Conservation (phyloP, 2,888 invertebrate species). For the Tubiluchus corallicola region DNA sequence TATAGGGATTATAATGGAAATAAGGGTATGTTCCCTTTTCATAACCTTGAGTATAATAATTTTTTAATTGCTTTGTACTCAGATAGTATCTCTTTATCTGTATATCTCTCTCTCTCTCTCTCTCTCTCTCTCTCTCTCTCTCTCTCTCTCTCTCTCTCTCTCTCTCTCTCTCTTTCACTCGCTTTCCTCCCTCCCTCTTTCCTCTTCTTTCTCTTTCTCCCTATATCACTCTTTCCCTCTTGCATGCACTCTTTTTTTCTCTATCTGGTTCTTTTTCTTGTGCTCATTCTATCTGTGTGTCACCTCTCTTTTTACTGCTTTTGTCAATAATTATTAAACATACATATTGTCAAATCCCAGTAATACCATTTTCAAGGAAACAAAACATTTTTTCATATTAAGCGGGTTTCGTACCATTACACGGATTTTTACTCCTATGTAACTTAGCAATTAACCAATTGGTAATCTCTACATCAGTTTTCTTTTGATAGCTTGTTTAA, state of each 20-base stretch:
- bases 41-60: too few species aligned
- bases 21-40: too few species aligned
- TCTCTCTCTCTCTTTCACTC: constrained; percentile 5
- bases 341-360: not conserved
- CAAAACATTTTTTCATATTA: too few species aligned
- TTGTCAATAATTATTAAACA: not conserved
- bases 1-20: too few species aligned
- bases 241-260: constrained; percentile 5
- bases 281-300: constrained; percentile 5
- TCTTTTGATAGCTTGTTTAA: too few species aligned
- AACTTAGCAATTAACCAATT: too few species aligned
- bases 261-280: constrained; percentile 3
- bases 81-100: constrained; percentile 5
- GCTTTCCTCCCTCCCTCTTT: not conserved
- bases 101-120: constrained; percentile 7
- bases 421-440: too few species aligned
- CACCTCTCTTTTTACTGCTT: not conserved
- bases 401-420: too few species aligned
- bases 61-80: not conserved
- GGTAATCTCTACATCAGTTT: too few species aligned
- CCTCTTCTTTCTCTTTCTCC: constrained; percentile 1
- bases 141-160: constrained; percentile 7
- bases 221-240: constrained; percentile 5
- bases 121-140: constrained; percentile 6
- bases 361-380: not conserved